Evolutionary conservation across 1,140 invertebrate genomes (phyloP), one percentile per base, ranked within the genome.

Genomic region (Alviniconcha marisindica): DNA sequence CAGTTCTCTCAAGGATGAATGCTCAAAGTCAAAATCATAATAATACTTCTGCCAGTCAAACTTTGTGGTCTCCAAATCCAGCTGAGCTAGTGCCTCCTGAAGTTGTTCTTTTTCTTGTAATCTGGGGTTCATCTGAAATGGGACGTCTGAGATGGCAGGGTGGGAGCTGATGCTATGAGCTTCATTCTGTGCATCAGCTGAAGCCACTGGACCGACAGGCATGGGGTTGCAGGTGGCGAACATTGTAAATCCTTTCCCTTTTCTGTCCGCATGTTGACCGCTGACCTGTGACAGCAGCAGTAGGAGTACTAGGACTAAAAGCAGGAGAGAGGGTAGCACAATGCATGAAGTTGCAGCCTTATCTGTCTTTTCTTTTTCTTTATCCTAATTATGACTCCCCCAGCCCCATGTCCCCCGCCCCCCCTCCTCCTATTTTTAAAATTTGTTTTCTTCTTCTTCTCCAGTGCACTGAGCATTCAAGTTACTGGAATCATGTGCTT

Each of bases 1-100:
- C 14, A 71, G 36, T 33, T 71, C 69, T 71, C 36, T 31, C 69
- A 71, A 24, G 24, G 69, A 71, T 1, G 69, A 71, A 33, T 40
- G 69, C 33, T 71, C 69, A 71, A 40, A 71, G 21, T 71, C 15
- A 40, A 71, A 71, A 33, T 71, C 69, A 42, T 71, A 71, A 24
- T 33, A 24, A 36, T 71, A 71, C 24, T 40, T 71, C 69, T 71
- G 69, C 69, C 69, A 71, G 38, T 71, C 69, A 18, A 71, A 40
- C 2, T 21, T 0, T 18, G 33, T 21, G 2, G 36, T 40, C 36
- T 71, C 69, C 36, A 71, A 40, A 40, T 71, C 36, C 2, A 71
- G 69, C 2, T 24, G 36, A 3, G 33, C 36, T 21, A 71, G 36
- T 18, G 24, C 24, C 33, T 28, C 2, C 18, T 71, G 69, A 38